These are phyloP conservation scores for Crambe crambe DNA, from an alignment of 37 sponge, comb jelly and placozoan genomes.

Conservation along the genomic window DNA sequence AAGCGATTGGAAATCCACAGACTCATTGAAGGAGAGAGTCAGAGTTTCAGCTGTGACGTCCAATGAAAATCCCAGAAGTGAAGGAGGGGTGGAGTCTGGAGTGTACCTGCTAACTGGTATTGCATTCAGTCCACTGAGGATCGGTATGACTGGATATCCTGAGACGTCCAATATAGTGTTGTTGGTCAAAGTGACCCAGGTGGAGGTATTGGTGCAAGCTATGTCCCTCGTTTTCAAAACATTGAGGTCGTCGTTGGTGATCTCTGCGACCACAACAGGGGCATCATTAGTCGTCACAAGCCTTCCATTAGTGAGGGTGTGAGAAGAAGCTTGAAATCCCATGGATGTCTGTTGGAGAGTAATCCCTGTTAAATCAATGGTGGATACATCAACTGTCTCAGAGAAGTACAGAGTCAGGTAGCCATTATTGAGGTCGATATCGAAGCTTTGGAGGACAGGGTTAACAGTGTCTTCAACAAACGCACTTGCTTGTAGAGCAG, in stretches of 20 bases:
- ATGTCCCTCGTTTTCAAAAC: slow-evolving; percentile 71
- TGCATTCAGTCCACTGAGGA: slow-evolving; percentile 54
- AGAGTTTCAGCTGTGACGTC: slow-evolving; percentile 73
- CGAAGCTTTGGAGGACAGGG: slow-evolving; percentile 67
- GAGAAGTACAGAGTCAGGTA: slow-evolving; percentile 72
- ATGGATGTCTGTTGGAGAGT: slow-evolving; percentile 65
- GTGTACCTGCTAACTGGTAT: slow-evolving; percentile 37
- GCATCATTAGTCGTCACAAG: slow-evolving; percentile 50
- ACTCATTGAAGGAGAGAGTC: slow-evolving; percentile 81
- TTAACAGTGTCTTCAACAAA: slow-evolving; percentile 59
- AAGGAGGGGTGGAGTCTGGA: slow-evolving; percentile 59
- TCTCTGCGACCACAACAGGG: slow-evolving; percentile 36
- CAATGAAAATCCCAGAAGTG: slow-evolving; percentile 64
- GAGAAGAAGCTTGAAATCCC: slow-evolving; percentile 19
- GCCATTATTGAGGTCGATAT: slow-evolving; percentile 81
- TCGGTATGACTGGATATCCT: slow-evolving; percentile 60
- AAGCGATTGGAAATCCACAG: slow-evolving; percentile 60
- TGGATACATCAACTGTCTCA: slow-evolving; percentile 78
- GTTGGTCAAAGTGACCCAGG: slow-evolving; percentile 58
- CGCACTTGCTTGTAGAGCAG: slow-evolving; percentile 36
- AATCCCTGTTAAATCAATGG: slow-evolving; percentile 52
- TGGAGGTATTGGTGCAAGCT: slow-evolving; percentile 32
- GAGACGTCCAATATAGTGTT: slow-evolving; percentile 66
- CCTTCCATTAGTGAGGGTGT: slow-evolving; percentile 61
- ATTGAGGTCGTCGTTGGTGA: slow-evolving; percentile 76